phyloP scores from a whole-genome alignment of 2,888 invertebrate genomes.

The Blomia tropicalis region DNA sequence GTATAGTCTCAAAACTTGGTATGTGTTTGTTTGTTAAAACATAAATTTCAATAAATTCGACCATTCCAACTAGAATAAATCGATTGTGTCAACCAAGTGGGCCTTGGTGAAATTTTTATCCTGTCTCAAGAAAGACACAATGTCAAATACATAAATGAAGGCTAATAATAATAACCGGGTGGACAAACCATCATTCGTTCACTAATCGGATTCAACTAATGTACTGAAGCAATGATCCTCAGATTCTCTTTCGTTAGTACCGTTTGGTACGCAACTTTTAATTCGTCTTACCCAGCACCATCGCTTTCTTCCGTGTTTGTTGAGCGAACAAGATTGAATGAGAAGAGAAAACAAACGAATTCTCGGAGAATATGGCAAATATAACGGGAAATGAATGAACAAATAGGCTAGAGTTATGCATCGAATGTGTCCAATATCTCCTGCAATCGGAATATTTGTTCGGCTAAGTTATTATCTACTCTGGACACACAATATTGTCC shows the following conservation, averaged over 20 bases:
- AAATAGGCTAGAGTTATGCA: too few species aligned
- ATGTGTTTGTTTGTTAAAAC: slow-evolving; percentile 7
- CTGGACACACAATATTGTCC: too few species aligned
- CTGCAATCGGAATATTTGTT: too few species aligned
- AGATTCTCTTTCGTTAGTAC: not conserved
- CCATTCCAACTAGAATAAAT: not conserved
- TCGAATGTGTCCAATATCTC: too few species aligned
- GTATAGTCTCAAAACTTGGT: not conserved
- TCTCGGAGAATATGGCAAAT: too few species aligned
- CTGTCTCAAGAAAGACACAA: not conserved
- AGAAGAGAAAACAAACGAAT: not conserved
- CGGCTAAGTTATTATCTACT: too few species aligned
- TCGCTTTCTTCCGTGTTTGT: not conserved
- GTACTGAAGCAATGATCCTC: slow-evolving; percentile 8
- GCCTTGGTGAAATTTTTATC: not conserved
- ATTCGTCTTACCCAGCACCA: not conserved
- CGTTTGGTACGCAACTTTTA: slow-evolving; percentile 8
- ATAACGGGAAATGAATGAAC: too few species aligned
- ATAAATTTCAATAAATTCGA: slow-evolving; percentile 10
- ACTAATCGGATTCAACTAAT: slow-evolving; percentile 5
- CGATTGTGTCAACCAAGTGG: not conserved
- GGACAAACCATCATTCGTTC: too few species aligned
- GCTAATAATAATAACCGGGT: slow-evolving; percentile 3
- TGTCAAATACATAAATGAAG: slow-evolving; percentile 2
- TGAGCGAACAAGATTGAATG: not conserved